A percentile compares a stretch with the other conserved stretches of the same genome.
Conservation (phyloP, 2,888 invertebrate genomes). For the Melieria crassipennis region DNA sequence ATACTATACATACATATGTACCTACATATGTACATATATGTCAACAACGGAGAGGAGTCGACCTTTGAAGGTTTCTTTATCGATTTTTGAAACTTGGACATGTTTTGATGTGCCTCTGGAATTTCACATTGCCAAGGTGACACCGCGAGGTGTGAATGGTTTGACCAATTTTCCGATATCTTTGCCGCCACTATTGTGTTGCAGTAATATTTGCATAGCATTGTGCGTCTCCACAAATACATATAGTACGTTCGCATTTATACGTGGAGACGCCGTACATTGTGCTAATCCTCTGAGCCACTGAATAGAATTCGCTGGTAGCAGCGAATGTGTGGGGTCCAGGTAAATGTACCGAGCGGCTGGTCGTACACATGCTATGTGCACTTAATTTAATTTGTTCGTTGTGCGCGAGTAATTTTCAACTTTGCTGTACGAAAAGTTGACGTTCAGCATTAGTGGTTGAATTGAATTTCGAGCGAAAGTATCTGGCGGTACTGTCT, state of each 20-base stretch:
- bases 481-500: slow-evolving; percentile 18
- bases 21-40: neutral
- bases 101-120: neutral
- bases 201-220: too few relatives aligned
- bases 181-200: neutral
- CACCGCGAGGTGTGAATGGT: too few relatives aligned
- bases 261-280: neutral
- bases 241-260: neutral
- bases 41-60: slow-evolving; percentile 10
- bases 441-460: slow-evolving; percentile 49
- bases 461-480: slow-evolving; percentile 48
- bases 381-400: slow-evolving; percentile 21
- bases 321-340: neutral
- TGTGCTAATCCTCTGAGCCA: slow-evolving; percentile 13
- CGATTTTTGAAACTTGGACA: slow-evolving; percentile 13
- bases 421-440: neutral
- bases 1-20: too few relatives aligned
- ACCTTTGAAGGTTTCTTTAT: slow-evolving; percentile 33
- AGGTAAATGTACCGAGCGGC: neutral
- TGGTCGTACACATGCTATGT: neutral
- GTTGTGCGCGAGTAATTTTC: slow-evolving; percentile 1
- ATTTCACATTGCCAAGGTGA: slow-evolving; percentile 24
- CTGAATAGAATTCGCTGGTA: neutral
- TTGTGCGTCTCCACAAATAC: neutral
- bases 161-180: neutral